phyloP scores from a whole-genome alignment of 2,113 vertebrate species.

The Callospermophilus lateralis region DNA sequence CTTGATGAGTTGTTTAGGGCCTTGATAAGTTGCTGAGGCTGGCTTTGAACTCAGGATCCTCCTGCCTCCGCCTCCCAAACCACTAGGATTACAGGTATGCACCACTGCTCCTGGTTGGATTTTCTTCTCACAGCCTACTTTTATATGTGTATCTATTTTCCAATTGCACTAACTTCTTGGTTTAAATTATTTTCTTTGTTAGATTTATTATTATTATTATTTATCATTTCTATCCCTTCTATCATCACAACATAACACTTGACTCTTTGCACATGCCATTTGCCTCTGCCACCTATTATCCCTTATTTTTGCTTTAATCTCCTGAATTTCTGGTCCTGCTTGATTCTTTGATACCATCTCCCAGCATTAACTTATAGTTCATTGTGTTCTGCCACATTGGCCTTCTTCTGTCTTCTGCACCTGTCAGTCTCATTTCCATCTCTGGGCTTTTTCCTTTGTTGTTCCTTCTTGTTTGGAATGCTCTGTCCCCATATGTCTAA shows the following conservation, averaged over 20 bases:
- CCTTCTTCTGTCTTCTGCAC: not conserved
- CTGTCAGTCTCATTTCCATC: not conserved
- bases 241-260: not conserved
- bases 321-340: not conserved
- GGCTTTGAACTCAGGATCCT: too few species aligned
- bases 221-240: conserved; percentile 3
- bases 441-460: not conserved
- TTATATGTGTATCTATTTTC: not conserved
- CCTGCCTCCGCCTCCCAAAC: too few species aligned
- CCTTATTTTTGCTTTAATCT: conserved; percentile 31
- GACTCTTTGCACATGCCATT: not conserved
- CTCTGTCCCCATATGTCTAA: not conserved
- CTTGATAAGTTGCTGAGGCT: too few species aligned
- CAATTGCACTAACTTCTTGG: conserved; percentile 37
- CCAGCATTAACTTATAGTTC: not conserved
- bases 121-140: not conserved
- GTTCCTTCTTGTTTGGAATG: not conserved
- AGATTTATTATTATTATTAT: not conserved
- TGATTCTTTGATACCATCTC: conserved; percentile 27
- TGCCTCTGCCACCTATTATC: not conserved
- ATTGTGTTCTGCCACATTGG: not conserved
- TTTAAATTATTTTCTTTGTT: conserved; percentile 26
- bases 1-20: too few species aligned
- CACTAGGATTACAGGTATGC: too few species aligned
- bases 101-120: too few species aligned